A percentile compares a stretch with the other conserved stretches of the same genome.
Evolutionary conservation across 2,797 vertebrate genomes (phyloP).

Genomic region (Harpagifer antarcticus): DNA sequence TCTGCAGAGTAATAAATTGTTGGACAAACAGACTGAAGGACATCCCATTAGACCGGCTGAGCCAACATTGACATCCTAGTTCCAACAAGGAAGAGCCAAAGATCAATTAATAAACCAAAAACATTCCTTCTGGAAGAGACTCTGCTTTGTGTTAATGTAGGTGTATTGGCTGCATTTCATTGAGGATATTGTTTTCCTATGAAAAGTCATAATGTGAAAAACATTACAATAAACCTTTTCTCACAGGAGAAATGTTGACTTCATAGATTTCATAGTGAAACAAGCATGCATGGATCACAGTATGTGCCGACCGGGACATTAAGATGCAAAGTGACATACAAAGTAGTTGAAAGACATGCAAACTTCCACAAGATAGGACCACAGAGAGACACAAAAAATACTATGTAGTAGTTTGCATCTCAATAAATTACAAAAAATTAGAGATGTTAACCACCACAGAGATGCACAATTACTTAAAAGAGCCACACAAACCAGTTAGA

Average conservation of each 20-base stretch:
- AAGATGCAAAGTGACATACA: too few species aligned
- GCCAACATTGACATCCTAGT: background rate
- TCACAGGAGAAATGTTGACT: background rate
- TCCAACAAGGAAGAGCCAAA: background rate
- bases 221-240: background rate
- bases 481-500: too few species aligned
- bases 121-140: background rate
- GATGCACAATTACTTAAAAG: too few species aligned
- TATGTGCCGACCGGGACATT: too few species aligned
- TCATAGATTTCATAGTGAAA: too few species aligned
- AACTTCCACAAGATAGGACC: too few species aligned
- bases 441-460: too few species aligned
- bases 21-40: conserved; percentile 16
- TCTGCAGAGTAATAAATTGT: background rate
- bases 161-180: background rate
- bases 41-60: background rate
- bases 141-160: background rate
- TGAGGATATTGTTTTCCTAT: background rate
- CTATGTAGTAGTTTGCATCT: too few species aligned
- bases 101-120: background rate
- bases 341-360: too few species aligned
- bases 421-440: too few species aligned
- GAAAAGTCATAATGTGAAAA: background rate
- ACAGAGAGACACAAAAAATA: too few species aligned
- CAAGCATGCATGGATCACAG: too few species aligned